phyloP scores from a whole-genome alignment of 1,140 invertebrate genomes.

The Saccostrea cuccullata region DNA sequence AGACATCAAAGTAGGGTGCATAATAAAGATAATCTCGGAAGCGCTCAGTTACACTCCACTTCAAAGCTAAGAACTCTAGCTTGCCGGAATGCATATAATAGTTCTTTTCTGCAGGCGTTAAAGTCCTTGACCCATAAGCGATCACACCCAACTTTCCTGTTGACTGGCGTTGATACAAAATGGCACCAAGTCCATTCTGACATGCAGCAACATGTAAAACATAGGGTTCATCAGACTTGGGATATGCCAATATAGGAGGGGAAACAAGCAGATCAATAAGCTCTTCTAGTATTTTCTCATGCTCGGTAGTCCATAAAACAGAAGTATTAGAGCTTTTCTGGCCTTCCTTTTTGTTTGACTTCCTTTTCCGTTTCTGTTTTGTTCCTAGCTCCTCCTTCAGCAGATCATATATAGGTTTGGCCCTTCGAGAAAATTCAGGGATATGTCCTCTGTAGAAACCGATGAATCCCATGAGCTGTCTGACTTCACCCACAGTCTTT shows the following conservation, averaged over 20 bases:
- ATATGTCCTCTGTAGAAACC: too few species aligned
- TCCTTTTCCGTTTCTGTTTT: constrained; percentile 41
- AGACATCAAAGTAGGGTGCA: constrained; percentile 23
- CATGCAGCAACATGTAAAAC: constrained; percentile 78
- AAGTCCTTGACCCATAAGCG: constrained; percentile 60
- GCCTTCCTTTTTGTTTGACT: constrained; percentile 22
- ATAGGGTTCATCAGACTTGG: constrained; percentile 73
- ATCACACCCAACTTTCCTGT: constrained; percentile 52
- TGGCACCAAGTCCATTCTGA: constrained; percentile 76
- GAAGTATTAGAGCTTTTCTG: constrained; percentile 34
- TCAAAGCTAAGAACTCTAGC: too few species aligned
- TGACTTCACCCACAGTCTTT: too few species aligned
- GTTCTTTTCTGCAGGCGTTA: constrained; percentile 49
- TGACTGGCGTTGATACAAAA: constrained; percentile 71
- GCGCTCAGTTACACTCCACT: constrained; percentile 48
- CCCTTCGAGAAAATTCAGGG: too few species aligned
- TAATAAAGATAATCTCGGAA: constrained; percentile 52
- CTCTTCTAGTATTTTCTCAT: constrained; percentile 50
- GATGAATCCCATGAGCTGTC: too few species aligned
- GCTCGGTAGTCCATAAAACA: constrained; percentile 48
- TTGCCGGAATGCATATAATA: constrained; percentile 54
- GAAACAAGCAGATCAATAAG: constrained; percentile 67
- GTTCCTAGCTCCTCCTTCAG: constrained; percentile 55
- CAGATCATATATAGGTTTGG: constrained; percentile 47
- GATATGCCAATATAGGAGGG: constrained; percentile 67